Evolutionary conservation across 2,113 vertebrate genomes (phyloP).

Genomic region (Madoqua kirkii): DNA sequence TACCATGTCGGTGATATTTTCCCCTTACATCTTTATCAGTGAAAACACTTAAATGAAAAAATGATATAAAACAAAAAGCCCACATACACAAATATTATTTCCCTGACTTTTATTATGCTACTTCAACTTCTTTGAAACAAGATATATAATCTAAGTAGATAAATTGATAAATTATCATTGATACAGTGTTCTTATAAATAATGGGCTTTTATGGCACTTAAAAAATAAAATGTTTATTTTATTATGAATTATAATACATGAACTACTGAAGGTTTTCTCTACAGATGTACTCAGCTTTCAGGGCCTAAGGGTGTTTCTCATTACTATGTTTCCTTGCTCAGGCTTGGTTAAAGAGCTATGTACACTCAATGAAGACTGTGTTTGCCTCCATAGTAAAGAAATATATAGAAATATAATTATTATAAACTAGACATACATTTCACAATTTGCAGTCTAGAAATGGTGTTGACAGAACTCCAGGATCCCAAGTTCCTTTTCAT

Average conservation of each 20-base stretch:
- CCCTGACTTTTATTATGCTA: not conserved
- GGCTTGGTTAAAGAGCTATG: not conserved
- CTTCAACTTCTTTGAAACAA: not conserved
- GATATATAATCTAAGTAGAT: not conserved
- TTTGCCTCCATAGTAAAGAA: not conserved
- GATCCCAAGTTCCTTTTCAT: not conserved
- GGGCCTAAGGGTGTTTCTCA: not conserved
- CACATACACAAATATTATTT: not conserved
- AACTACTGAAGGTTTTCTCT: not conserved
- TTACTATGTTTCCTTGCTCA: not conserved
- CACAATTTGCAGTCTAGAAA: not conserved
- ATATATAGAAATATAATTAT: not conserved
- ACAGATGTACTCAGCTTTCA: not conserved
- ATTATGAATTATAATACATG: not conserved
- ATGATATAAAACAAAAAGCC: not conserved
- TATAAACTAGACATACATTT: not conserved
- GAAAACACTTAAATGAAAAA: not conserved
- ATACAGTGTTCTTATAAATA: not conserved
- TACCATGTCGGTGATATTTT: not conserved
- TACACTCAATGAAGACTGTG: not conserved
- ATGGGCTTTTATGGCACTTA: not conserved
- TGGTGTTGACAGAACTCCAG: not conserved
- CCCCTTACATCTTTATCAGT: not conserved
- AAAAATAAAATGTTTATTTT: not conserved
- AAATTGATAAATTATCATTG: not conserved